These are phyloP conservation scores for Amphibalanus amphitrite DNA, from an alignment of 1,140 invertebrate species.

Conservation along the genomic window DNA sequence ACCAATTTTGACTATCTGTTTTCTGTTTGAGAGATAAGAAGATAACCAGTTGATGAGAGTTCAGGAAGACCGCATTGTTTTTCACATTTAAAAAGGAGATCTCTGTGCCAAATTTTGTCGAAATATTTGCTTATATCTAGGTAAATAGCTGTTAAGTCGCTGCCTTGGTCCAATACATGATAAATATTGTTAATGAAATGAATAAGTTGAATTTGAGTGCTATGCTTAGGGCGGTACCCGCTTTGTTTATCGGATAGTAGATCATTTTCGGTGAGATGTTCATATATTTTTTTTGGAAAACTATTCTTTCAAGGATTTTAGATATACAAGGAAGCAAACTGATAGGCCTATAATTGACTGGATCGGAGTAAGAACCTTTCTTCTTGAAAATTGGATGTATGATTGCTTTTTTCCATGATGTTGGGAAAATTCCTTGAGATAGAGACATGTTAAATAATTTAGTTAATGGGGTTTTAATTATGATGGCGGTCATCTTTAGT, in stretches of 20 bases:
- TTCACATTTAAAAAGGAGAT: background rate
- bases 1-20: background rate
- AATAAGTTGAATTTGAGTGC: background rate
- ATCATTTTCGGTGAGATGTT: background rate
- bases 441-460: background rate
- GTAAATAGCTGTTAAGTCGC: background rate
- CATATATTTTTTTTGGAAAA: background rate
- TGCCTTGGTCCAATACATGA: background rate
- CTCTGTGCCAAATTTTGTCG: background rate
- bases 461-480: background rate
- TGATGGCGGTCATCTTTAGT: background rate
- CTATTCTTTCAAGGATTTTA: background rate
- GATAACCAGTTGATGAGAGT: background rate
- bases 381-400: background rate
- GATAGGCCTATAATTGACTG: background rate
- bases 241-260: background rate
- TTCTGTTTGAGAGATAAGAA: background rate
- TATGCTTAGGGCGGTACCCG: background rate
- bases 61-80: background rate
- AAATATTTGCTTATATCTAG: constrained; percentile 5
- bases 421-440: background rate
- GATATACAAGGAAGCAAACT: background rate
- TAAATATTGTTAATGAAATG: constrained; percentile 2
- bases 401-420: background rate
- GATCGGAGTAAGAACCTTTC: background rate